phyloP scores from a whole-genome alignment of 2,113 vertebrate genomes.

The Atlantisia rogersi region DNA sequence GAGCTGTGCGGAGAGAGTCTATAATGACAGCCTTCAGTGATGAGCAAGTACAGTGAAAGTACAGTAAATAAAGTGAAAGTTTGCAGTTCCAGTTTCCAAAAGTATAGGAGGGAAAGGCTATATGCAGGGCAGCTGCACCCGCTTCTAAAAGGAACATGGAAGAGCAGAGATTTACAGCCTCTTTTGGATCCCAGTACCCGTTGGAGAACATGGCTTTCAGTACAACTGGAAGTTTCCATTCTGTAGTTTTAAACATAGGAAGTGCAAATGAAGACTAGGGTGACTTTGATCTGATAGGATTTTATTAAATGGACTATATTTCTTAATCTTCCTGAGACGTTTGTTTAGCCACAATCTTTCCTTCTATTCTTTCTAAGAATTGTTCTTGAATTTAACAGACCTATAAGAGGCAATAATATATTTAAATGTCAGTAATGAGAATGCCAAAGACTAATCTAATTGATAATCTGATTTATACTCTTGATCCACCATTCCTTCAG shows the following conservation, averaged over 20 bases:
- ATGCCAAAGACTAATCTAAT: neutral
- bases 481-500: neutral
- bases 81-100: slow-evolving; percentile 6
- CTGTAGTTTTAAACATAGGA: neutral
- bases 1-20: neutral
- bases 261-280: neutral
- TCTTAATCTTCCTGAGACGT: neutral
- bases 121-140: neutral
- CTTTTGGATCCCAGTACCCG: neutral
- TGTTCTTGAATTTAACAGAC: neutral
- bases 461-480: neutral
- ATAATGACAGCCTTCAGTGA: neutral
- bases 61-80: neutral
- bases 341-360: neutral
- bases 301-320: neutral
- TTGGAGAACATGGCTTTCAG: neutral
- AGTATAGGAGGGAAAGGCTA: neutral
- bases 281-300: neutral
- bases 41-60: neutral
- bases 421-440: neutral
- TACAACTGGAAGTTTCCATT: neutral
- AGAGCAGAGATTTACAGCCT: neutral
- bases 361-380: neutral
- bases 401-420: neutral
- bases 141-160: neutral